Evolutionary conservation across 2,797 vertebrate genomes (phyloP), one percentile per base, ranked within the genome.

Genomic region (Steatocranus sp.): DNA sequence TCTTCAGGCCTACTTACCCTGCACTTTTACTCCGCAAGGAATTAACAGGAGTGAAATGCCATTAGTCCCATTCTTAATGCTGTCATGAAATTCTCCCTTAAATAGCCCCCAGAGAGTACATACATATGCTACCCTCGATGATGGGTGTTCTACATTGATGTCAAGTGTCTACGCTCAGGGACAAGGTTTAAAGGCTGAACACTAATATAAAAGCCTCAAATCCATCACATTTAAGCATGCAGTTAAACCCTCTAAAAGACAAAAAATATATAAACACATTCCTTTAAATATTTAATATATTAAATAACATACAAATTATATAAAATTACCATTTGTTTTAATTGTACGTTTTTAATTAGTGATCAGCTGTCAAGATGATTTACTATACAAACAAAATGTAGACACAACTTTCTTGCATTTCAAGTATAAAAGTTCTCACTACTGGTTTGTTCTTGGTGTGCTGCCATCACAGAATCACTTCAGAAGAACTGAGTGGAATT

Each of bases 71-170:
- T 81, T 25, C 74, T 83, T 86, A 90, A 85, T 77, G 68, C 56
- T 34, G 41, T 86, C 78, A 73, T 88, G 73, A 83, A 86, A 86
- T 74, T 82, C 76, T 78, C 77, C 46, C 87, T 83, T 84, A 73
- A 41, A 83, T 75, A 76, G 27, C 41, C 75, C 54, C 53, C 7
- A 30, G 81, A 86, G 81, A 80, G 56, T 11, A 50, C 8, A 48
- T n/a, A 48, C 73, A 83, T 18, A 75, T 34, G 48, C 63, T 77
- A 17, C 5, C 53, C 23, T 46, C 17, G 10, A 61, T 61, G 58
- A 61, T 61, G 58, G 1, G 23, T 74, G 49, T 80, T 68, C 41
- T 46, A 30, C 30, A 17, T 11, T 49, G 43, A 73, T 73, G 25
- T 49, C 68, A 73, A 48, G 68, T 30, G 68, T 48, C 25, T n/a